Base-by-base conservation (phyloP, 2,797 vertebrate genomes). In the Microctenopoma steveboyesi region DNA sequence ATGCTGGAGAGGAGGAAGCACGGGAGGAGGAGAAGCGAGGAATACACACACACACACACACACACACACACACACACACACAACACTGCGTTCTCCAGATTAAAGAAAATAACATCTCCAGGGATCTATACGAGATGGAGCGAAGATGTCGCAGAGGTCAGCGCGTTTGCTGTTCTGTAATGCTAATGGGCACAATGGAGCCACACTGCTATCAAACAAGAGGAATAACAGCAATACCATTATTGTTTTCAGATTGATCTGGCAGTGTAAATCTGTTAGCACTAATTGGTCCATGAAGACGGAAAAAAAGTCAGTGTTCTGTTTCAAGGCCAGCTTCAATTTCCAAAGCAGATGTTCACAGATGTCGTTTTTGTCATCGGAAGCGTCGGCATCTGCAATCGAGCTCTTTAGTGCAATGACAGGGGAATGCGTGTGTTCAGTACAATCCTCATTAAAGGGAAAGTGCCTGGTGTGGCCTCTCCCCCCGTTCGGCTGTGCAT, bases 1-100 rank as follows among this genome's bases (percentile, higher is more conserved):
- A 96, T 95, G 95, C 94, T 91, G 93, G 74, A 66, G 83, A 89
- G 80, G 66, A 76, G 80, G 74, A 78, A 57, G 70, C 56, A 39
- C 92, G 78, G 74, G 70, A 68, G 79, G 53, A 49, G 42, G 60
- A 69, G 22, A 22, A 22, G 22, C 22, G 22, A 22, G 22, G 22
- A 22, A 22, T 2, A 72, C 74, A 52, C 69, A 45, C 47, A 50
- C 66, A 39, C 53, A 45, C 65, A 46, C 22, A 37, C 53, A 47
- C 58, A 33, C 61, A 67, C 55, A 37, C 65, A 94, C 51, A 22
- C 74, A 57, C 72, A 66, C 54, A 50, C 33, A 58, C 61, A 64
- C 0, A 69, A 72, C 40, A 10, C 58, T 93, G 93, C 94, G 94
- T 94, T 95, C 94, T 94, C 92, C 87, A 95, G 94, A 96, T 96